These are phyloP conservation scores for Alviniconcha marisindica DNA, from an alignment of 1,140 invertebrate genomes.

Conservation along the genomic window DNA sequence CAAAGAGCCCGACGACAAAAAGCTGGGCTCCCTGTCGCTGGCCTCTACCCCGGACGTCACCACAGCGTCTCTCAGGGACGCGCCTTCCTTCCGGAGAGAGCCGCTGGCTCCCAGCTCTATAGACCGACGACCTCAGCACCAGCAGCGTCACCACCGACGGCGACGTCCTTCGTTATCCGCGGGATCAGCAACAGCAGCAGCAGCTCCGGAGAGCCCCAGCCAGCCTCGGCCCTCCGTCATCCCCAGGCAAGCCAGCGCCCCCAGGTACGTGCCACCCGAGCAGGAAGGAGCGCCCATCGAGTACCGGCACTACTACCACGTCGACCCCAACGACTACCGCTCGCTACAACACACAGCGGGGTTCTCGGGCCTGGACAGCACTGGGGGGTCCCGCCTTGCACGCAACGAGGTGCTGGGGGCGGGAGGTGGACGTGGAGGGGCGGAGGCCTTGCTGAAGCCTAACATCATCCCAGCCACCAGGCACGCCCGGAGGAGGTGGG, in stretches of 20 bases:
- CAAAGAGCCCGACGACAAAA: background rate
- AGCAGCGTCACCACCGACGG: background rate
- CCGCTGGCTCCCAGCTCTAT: no score
- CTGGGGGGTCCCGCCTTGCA: background rate
- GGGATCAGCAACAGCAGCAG: no score
- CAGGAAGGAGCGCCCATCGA: conserved; percentile 18
- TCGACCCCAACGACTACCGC: conserved; percentile 34
- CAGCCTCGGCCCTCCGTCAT: background rate
- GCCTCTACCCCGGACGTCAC: background rate
- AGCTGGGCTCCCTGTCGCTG: background rate
- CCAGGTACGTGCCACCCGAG: conserved; percentile 8
- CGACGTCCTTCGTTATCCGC: background rate
- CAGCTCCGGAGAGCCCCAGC: background rate
- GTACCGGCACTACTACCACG: conserved; percentile 50
- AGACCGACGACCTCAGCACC: background rate
- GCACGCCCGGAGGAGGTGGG: background rate
- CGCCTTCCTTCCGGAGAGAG: background rate
- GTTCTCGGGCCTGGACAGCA: conserved; percentile 16
- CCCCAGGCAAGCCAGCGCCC: conserved; percentile 16
- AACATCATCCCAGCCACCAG: conserved; percentile 36
- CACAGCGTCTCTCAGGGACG: background rate
- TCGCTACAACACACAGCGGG: background rate
- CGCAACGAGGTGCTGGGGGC: background rate
- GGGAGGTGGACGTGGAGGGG: background rate
- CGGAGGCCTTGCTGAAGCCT: conserved; percentile 12